Evolutionary conservation across 2,888 invertebrate genomes (phyloP).

Genomic region (Helobdella robusta): DNA sequence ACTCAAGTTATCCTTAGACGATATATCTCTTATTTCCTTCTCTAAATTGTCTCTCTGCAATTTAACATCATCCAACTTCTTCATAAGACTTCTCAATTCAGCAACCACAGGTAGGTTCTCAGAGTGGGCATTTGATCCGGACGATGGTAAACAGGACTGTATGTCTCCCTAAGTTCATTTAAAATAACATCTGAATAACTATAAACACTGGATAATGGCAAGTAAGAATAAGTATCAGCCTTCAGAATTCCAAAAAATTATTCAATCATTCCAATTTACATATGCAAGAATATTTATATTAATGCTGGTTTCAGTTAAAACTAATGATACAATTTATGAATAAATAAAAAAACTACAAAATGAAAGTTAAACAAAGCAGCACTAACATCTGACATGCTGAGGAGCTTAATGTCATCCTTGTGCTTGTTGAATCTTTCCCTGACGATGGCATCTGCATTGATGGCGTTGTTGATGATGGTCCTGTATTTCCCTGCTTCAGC

Average conservation of each 20-base stretch:
- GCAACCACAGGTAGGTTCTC: constrained; percentile 57
- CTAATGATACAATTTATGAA: no score
- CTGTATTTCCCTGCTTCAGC: constrained; percentile 84
- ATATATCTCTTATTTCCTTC: constrained; percentile 69
- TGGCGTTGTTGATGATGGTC: constrained; percentile 76
- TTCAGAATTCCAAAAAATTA: no score
- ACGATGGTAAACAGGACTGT: constrained; percentile 42
- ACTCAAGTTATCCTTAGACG: constrained; percentile 73
- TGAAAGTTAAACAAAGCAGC: no score
- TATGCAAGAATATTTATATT: no score
- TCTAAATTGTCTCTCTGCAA: constrained; percentile 81
- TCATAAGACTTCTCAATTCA: constrained; percentile 67
- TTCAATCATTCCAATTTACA: no score
- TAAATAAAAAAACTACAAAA: no score
- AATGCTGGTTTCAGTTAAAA: no score
- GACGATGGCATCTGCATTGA: constrained; percentile 69
- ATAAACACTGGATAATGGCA: not conserved
- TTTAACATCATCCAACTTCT: constrained; percentile 73
- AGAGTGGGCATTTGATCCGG: constrained; percentile 54
- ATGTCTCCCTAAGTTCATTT: constrained; percentile 41
- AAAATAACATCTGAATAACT: constrained; percentile 2
- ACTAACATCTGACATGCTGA: constrained; percentile 61
- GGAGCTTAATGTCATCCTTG: constrained; percentile 67
- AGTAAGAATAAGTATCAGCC: no score
- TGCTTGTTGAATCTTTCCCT: constrained; percentile 73